Evolutionary conservation across 2,888 invertebrate genomes (phyloP), one percentile per base, ranked within the genome.

Genomic region (Andrena hattorfiana): DNA sequence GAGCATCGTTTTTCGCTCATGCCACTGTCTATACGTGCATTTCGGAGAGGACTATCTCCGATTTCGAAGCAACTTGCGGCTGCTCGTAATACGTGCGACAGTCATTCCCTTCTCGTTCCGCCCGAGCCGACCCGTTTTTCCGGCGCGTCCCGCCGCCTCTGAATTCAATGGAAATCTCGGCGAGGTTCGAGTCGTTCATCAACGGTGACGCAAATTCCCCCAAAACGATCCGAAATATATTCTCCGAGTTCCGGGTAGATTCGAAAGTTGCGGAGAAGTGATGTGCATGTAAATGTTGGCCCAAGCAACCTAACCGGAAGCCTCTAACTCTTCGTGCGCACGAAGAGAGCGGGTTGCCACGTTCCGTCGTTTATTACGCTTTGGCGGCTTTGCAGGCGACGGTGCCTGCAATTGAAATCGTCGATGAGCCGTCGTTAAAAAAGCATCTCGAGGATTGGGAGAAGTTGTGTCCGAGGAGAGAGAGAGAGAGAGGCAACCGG

Each of bases 201-300:
- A 16, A 30, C 5, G 10, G 8, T 23, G 23, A 20, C 10, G n/a
- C 4, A n/a, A 48, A 10, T 48, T 30, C 3, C n/a, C 26, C 8
- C 28, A 5, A 30, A 0, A 63, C 66, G 71, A 59, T 56, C 51
- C 32, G 51, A 85, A 79, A 72, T 75, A 72, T 75, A 76, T 83
- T 82, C 70, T 73, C 59, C 26, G 64, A 81, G 74, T 85, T 81
- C 63, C 64, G 74, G 74, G 35, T 74, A 69, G 81, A 30, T 78
- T 77, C 30, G 49, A 60, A 79, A 79, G 75, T 84, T 74, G n/a
- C 51, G 20, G 28, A 60, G 30, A 78, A 84, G 75, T 84, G 81
- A 77, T 68, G 88, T 86, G 84, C 80, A 86, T 82, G 76, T 74
- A 60, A 80, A 84, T 88, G 79, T 88, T 88, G 28, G 66, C 54